Percentiles rank a stretch among this genome's conserved stretches.
phyloP scores from a whole-genome alignment of 2,797 vertebrate genomes.

The Eptatretus atami region DNA sequence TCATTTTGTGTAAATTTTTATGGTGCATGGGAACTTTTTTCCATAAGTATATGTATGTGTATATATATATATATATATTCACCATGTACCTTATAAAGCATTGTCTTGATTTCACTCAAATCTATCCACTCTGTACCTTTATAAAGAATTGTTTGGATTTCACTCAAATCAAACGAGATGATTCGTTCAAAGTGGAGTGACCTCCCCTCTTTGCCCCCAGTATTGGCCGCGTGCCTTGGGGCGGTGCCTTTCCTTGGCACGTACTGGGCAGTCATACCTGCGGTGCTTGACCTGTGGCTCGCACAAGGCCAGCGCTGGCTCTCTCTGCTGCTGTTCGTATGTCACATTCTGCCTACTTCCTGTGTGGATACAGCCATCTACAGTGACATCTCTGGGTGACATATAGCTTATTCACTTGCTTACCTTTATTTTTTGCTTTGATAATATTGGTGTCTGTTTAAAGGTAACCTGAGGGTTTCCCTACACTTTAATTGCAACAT shows the following conservation, averaged over 20 bases:
- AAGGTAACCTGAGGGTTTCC: no score
- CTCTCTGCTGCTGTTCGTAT: constrained; percentile 52
- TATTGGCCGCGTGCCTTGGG: constrained; percentile 69
- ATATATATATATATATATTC: no score
- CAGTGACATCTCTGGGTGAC: constrained; percentile 89
- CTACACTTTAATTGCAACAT: no score
- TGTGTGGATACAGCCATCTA: constrained; percentile 96
- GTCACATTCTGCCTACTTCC: constrained; percentile 76
- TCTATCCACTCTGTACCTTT: no score
- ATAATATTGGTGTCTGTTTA: no score
- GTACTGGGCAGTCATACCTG: constrained; percentile 76
- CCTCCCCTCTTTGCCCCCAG: constrained; percentile 14
- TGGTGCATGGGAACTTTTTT: no score
- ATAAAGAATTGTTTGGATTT: no score
- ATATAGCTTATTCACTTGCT: constrained; percentile 7
- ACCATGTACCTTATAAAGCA: no score
- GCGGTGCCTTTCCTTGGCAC: constrained; percentile 88
- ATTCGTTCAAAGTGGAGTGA: background rate
- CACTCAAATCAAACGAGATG: background rate
- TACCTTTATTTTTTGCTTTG: no score
- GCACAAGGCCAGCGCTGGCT: constrained; percentile 60
- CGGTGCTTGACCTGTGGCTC: constrained; percentile 70
- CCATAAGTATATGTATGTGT: no score
- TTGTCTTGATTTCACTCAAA: no score
- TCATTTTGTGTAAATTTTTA: no score